Percentiles rank a stretch among this genome's conserved stretches.
These are phyloP conservation scores for Caenorhabditis angaria DNA, from an alignment of 2,888 invertebrate genomes.

Conservation along the genomic window DNA sequence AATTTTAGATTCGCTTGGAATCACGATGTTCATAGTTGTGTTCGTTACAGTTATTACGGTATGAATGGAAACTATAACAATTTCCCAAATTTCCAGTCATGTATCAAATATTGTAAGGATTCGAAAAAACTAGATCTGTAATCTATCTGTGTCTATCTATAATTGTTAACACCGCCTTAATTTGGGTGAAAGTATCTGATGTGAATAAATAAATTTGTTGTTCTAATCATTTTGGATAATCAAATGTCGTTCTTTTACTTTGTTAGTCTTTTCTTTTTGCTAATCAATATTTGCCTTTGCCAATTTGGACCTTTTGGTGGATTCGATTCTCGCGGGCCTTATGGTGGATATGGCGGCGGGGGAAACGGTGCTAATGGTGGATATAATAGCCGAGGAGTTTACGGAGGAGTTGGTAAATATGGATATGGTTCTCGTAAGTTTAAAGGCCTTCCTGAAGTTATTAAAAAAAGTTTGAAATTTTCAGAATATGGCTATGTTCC, in stretches of 20 bases:
- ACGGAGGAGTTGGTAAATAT: slow-evolving; percentile 29
- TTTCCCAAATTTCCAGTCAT: slow-evolving; percentile 61
- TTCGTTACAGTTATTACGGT: slow-evolving; percentile 70
- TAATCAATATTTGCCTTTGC: slow-evolving; percentile 25
- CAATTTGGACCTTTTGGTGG: slow-evolving; percentile 26
- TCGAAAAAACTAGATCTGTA: slow-evolving; percentile 19
- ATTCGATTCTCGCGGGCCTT: slow-evolving; percentile 6
- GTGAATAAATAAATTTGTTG: background rate
- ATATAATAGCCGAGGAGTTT: slow-evolving; percentile 29
- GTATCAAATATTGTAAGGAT: slow-evolving; percentile 50
- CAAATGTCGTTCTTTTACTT: background rate
- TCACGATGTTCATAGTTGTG: slow-evolving; percentile 63
- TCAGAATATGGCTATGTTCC: slow-evolving; percentile 30
- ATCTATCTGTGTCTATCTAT: no score
- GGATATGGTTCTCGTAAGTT: slow-evolving; percentile 17
- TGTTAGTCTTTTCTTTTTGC: slow-evolving; percentile 12
- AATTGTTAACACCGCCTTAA: slow-evolving; percentile 6
- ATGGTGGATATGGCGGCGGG: slow-evolving; percentile 9
- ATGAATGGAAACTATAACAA: slow-evolving; percentile 71
- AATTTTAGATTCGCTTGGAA: slow-evolving; percentile 65
- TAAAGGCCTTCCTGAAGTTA: background rate
- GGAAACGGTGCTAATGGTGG: slow-evolving; percentile 14
- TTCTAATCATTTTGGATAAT: background rate
- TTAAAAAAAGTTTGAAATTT: slow-evolving; percentile 11
- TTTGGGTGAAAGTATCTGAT: background rate